A percentile compares a stretch with the other conserved stretches of the same genome.
Evolutionary conservation across 2,113 vertebrate species (phyloP).

Genomic region (Anolis carolinensis): DNA sequence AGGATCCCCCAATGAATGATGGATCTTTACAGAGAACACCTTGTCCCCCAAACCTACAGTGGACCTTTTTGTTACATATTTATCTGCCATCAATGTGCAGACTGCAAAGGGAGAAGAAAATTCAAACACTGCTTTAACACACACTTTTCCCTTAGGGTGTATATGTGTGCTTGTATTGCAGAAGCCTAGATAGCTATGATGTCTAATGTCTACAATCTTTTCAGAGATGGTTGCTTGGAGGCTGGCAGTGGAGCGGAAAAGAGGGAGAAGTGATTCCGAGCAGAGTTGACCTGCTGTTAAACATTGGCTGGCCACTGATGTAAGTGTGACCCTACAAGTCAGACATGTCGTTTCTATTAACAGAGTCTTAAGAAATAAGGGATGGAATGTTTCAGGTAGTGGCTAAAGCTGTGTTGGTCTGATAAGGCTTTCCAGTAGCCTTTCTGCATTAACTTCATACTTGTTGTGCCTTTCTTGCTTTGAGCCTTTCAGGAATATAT

Average conservation of each 20-base stretch:
- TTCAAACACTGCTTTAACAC: too few species aligned
- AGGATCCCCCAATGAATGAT: too few species aligned
- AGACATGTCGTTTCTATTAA: rapidly evolving
- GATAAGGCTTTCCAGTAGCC: neutral
- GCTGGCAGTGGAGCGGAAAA: neutral
- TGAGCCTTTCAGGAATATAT: neutral
- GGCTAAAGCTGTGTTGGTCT: neutral
- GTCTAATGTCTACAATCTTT: constrained; percentile 22
- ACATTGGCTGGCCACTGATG: constrained; percentile 25
- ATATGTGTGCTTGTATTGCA: too few species aligned
- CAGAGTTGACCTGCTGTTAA: constrained; percentile 29
- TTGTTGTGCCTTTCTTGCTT: neutral
- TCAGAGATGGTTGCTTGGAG: neutral
- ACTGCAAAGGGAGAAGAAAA: too few species aligned
- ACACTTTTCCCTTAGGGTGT: neutral
- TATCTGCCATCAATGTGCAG: neutral
- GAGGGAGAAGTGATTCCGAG: constrained; percentile 29
- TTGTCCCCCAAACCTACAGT: neutral
- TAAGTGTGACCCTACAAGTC: constrained; percentile 3
- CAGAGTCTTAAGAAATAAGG: neutral
- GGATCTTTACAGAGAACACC: neutral
- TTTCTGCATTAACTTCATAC: neutral
- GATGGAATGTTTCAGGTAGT: neutral
- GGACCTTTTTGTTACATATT: neutral
- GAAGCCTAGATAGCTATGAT: too few species aligned